phyloP scores from a whole-genome alignment of 2,888 invertebrate genomes.

The Agonopterix alstromeriana region DNA sequence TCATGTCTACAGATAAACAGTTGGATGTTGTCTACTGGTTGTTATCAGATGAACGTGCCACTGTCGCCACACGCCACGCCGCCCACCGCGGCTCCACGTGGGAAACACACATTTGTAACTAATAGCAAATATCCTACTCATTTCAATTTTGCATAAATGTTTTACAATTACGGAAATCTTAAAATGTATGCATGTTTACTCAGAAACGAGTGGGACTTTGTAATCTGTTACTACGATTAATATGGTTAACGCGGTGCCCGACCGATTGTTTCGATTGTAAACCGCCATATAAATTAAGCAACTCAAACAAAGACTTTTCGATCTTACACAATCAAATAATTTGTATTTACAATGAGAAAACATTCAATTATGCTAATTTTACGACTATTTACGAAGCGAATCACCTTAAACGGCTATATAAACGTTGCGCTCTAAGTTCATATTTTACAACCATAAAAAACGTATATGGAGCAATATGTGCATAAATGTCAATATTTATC shows the following conservation, averaged over 20 bases:
- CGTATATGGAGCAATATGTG: constrained; percentile 76
- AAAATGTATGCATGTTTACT: too few relatives aligned
- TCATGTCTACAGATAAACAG: constrained; percentile 58
- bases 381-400: constrained; percentile 57
- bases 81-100: constrained; percentile 53
- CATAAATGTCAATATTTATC: constrained; percentile 73
- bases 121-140: too few relatives aligned
- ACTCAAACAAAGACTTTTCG: constrained; percentile 49
- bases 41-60: constrained; percentile 67
- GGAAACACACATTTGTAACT: constrained; percentile 26
- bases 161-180: too few relatives aligned
- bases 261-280: too few relatives aligned
- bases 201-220: too few relatives aligned
- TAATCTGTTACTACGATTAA: too few relatives aligned
- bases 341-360: constrained; percentile 54
- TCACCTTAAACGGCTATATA: constrained; percentile 50
- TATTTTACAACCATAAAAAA: constrained; percentile 73
- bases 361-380: constrained; percentile 72
- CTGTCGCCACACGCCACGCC: constrained; percentile 45
- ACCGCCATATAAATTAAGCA: constrained; percentile 25
- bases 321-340: constrained; percentile 54
- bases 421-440: constrained; percentile 58
- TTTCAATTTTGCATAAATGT: too few relatives aligned
- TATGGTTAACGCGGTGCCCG: too few relatives aligned
- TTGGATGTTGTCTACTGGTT: constrained; percentile 58